Evolutionary conservation across 2,888 invertebrate genomes (phyloP).

Genomic region (Fragum sueziense): DNA sequence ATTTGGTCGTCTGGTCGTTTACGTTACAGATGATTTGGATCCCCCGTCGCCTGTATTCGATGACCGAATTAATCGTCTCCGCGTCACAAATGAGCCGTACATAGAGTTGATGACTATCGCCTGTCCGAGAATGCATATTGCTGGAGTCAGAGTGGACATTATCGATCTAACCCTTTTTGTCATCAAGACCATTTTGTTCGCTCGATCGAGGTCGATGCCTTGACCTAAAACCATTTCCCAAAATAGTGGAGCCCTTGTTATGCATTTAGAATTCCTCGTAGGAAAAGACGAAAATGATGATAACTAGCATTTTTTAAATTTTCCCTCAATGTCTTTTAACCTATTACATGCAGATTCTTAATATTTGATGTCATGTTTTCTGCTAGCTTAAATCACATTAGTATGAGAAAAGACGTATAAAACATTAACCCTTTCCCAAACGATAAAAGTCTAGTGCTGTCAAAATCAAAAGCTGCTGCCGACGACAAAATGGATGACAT

Average conservation of each 20-base stretch:
- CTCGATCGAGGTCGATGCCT: neutral
- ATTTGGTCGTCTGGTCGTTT: too few species aligned
- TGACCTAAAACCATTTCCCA: neutral
- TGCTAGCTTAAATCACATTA: neutral
- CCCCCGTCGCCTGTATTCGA: too few species aligned
- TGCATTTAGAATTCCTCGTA: neutral
- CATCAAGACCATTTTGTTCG: neutral
- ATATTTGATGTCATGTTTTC: neutral
- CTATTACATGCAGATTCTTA: neutral
- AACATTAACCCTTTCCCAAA: too few species aligned
- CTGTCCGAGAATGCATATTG: neutral
- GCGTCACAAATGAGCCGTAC: too few species aligned
- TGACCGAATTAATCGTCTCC: too few species aligned
- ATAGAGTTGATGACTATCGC: too few species aligned
- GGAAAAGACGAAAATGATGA: neutral
- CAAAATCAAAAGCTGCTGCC: too few species aligned
- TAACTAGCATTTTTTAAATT: neutral
- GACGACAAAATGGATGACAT: too few species aligned
- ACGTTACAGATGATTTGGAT: too few species aligned
- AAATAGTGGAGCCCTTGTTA: neutral
- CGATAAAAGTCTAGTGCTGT: too few species aligned
- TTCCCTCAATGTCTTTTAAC: neutral
- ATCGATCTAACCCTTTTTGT: neutral
- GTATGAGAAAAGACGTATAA: neutral
- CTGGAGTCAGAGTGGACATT: constrained; percentile 6